Conservation (phyloP, 2,797 vertebrate genomes). For the Aphelocoma californica region DNA sequence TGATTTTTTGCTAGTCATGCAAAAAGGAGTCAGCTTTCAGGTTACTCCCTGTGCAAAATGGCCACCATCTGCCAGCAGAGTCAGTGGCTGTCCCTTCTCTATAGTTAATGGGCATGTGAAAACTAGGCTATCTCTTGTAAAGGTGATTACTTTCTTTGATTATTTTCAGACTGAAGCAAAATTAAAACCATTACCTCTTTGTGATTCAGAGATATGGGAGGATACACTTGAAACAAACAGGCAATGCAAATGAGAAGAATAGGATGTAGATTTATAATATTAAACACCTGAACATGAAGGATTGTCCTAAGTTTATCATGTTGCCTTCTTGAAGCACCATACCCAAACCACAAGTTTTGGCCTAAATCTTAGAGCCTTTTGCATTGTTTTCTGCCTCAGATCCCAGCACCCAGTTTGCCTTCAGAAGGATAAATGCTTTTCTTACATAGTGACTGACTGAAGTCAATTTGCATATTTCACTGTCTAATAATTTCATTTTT, state of each 20-base stretch:
- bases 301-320: background rate
- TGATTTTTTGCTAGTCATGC: background rate
- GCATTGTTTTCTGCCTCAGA: background rate
- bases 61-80: background rate
- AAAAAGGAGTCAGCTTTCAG: background rate
- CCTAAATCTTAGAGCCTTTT: background rate
- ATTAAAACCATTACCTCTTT: background rate
- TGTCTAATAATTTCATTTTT: background rate
- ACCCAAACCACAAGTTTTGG: background rate
- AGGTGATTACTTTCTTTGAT: background rate
- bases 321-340: background rate
- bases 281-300: background rate
- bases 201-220: background rate
- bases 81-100: background rate
- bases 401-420: rapidly evolving
- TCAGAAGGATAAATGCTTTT: background rate
- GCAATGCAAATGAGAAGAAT: background rate
- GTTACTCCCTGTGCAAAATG: background rate
- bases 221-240: background rate
- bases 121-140: background rate
- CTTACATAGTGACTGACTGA: background rate
- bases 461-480: background rate
- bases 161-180: background rate
- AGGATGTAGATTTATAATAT: background rate
- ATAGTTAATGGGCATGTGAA: background rate